Evolutionary conservation across 1,140 invertebrate genomes (phyloP), one percentile per base, ranked within the genome.

Genomic region (Neuroterus valhalla): DNA sequence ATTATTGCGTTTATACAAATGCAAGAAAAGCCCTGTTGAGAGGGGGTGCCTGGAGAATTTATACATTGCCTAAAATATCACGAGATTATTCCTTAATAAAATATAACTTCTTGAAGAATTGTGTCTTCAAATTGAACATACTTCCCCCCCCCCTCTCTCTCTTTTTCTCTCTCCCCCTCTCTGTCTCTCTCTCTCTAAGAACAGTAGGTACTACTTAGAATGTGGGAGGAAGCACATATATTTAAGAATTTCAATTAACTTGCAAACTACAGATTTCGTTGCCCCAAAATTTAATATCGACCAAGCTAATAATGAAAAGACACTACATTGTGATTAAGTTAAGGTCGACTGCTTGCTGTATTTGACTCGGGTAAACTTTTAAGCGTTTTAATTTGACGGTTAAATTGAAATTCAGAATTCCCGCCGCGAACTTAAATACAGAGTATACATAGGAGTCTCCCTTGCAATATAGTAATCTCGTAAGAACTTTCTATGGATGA

Each of bases 1-100:
- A 89, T 89, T 89, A 90, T 89, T 89, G 85, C 88, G 87, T 89
- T 89, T 88, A 87, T 74, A 71, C 75, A 68, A 77, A 80, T 80
- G 75, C 66, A 71, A 66, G 70, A 66, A 12, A 55, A 67, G 55
- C 42, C 15, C 12, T 55, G 45, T 42, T 66, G 52, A 45, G 21
- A 72, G 71, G 52, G 71, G 72, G 44, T 71, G 50, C 44, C 72
- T 66, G 44, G 45, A 62, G 67, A 38, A 62, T 62, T 62, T 62
- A 62, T n/a, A 26, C 31, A 38, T 38, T 38, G 10, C 31, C 6
- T 8, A 38, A 38, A 8, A 38, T 38, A 38, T 38, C 10, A 38
- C 31, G 5, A 38, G 10, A 38, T 38, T 38, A 38, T 38, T 17
- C 26, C 55, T 14, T 2, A 48, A 48, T 48, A 48, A 48, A 19